Evolutionary conservation across 2,888 invertebrate genomes (phyloP).

Genomic region (Hedychridium roseum): DNA sequence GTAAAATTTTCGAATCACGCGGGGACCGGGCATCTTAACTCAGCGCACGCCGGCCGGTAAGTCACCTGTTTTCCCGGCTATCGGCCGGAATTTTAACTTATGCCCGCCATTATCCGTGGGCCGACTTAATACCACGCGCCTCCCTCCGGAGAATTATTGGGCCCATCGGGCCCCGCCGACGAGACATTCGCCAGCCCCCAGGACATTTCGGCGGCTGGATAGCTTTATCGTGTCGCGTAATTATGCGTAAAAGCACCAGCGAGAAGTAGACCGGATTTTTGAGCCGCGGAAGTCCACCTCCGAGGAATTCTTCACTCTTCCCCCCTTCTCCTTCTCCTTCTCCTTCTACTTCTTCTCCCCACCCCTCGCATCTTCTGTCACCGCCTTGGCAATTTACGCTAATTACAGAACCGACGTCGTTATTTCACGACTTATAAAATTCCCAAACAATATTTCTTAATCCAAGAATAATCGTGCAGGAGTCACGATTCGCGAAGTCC

Average conservation of each 20-base stretch:
- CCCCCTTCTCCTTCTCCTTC: too few species aligned
- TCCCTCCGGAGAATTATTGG: too few species aligned
- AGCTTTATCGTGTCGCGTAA: neutral
- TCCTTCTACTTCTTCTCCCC: slow-evolving; percentile 34
- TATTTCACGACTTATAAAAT: slow-evolving; percentile 47
- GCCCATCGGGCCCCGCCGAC: too few species aligned
- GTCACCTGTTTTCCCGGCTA: slow-evolving; percentile 54
- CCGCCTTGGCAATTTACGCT: slow-evolving; percentile 39
- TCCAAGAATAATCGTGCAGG: too few species aligned
- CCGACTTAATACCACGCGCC: too few species aligned
- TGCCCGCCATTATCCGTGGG: slow-evolving; percentile 46
- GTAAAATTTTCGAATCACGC: slow-evolving; percentile 40
- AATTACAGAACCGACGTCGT: slow-evolving; percentile 48
- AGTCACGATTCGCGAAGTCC: too few species aligned
- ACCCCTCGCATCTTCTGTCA: slow-evolving; percentile 37
- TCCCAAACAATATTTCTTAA: too few species aligned
- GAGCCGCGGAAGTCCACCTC: too few species aligned
- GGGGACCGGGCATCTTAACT: slow-evolving; percentile 24
- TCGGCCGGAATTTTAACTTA: slow-evolving; percentile 56
- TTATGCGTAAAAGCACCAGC: slow-evolving; percentile 8
- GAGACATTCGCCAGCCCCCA: slow-evolving; percentile 25
- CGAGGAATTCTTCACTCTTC: too few species aligned
- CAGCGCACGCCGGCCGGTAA: slow-evolving; percentile 39
- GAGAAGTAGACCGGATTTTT: slow-evolving; percentile 23
- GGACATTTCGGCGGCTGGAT: slow-evolving; percentile 18